These are phyloP conservation scores for Tiphia femorata DNA, from an alignment of 2,888 invertebrate genomes.

Conservation along the genomic window DNA sequence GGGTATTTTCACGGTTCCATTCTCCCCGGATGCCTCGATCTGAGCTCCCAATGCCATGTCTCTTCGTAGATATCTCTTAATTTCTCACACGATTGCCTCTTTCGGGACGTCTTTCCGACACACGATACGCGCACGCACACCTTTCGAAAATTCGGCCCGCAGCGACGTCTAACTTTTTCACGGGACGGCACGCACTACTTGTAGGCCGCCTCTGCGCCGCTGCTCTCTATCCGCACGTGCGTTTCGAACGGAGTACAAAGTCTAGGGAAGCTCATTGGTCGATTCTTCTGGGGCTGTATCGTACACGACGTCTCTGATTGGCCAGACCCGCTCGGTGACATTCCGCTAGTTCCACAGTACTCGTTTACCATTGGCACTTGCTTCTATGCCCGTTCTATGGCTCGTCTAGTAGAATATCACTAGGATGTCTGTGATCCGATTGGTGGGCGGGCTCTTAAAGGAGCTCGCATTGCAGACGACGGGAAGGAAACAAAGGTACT, in stretches of 20 bases:
- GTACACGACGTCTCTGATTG: background rate
- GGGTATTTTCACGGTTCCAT: slow-evolving; percentile 60
- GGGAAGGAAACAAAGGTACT: no score
- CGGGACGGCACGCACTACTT: slow-evolving; percentile 41
- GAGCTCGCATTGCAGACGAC: no score
- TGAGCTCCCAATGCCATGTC: slow-evolving; percentile 68
- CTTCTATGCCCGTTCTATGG: no score
- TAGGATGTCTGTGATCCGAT: no score
- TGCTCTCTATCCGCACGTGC: slow-evolving; percentile 53
- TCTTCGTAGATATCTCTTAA: slow-evolving; percentile 18
- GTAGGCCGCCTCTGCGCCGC: slow-evolving; percentile 29
- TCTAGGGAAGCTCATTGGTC: slow-evolving; percentile 31
- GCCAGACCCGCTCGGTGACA: slow-evolving; percentile 13
- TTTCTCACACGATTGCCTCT: slow-evolving; percentile 12
- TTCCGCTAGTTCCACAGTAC: no score
- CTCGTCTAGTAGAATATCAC: no score
- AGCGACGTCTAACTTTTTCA: slow-evolving; percentile 35
- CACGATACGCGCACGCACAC: slow-evolving; percentile 34
- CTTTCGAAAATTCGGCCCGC: slow-evolving; percentile 23
- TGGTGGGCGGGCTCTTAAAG: no score
- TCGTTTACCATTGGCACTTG: no score
- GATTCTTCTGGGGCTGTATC: background rate
- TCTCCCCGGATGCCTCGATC: slow-evolving; percentile 63
- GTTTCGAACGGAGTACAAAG: slow-evolving; percentile 57
- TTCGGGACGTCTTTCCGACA: background rate